Percentiles rank a stretch among this genome's conserved stretches.
These are phyloP conservation scores for Campylomormyrus tamandua DNA, from an alignment of 2,113 vertebrate species.

Conservation along the genomic window DNA sequence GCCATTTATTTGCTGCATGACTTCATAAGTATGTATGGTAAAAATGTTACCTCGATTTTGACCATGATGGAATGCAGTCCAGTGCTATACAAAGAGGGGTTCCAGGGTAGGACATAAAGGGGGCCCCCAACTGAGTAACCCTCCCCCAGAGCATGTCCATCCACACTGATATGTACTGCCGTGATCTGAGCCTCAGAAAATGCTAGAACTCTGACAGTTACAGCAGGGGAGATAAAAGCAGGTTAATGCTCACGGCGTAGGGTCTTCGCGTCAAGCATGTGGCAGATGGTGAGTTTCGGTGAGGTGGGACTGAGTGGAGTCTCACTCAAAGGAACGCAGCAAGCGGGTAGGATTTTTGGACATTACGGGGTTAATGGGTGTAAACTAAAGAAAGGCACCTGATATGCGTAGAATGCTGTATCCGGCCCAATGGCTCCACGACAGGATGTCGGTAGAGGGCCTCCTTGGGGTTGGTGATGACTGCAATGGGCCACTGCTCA, in stretches of 20 bases:
- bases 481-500: slow-evolving; percentile 81
- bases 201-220: slow-evolving; percentile 69
- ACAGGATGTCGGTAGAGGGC: slow-evolving; percentile 76
- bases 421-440: slow-evolving; percentile 75
- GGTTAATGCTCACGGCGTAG: neutral
- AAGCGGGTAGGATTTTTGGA: neutral
- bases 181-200: slow-evolving; percentile 78
- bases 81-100: slow-evolving; percentile 68
- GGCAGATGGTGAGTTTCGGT: neutral
- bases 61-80: slow-evolving; percentile 79
- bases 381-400: slow-evolving; percentile 57
- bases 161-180: slow-evolving; percentile 70
- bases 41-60: slow-evolving; percentile 70
- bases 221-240: neutral
- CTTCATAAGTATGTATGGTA: neutral
- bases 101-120: slow-evolving; percentile 80
- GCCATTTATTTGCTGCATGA: neutral
- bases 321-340: neutral
- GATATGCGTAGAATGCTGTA: slow-evolving; percentile 82
- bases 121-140: slow-evolving; percentile 72
- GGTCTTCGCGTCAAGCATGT: neutral
- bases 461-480: slow-evolving; percentile 94
- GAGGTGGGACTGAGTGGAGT: neutral
- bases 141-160: slow-evolving; percentile 65
- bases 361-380: neutral